Percentiles rank a stretch among this genome's conserved stretches.
Evolutionary conservation across 2,888 invertebrate genomes (phyloP).

Genomic region (Epicampocera succincta): DNA sequence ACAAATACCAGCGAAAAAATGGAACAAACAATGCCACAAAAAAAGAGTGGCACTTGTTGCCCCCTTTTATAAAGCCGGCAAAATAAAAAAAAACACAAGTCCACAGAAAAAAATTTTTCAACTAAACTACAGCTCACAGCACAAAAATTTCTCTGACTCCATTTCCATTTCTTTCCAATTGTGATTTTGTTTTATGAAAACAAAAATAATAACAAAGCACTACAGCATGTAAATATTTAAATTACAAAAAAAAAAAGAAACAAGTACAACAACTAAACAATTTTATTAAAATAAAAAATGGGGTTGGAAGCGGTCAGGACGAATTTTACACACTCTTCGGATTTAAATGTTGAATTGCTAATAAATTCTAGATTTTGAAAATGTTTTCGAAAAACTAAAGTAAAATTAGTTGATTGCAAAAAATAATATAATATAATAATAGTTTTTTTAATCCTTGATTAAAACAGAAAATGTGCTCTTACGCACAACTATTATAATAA

Average conservation of each 20-base stretch:
- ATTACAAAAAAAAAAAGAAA: conserved; percentile 36
- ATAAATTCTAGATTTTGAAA: too few relatives aligned
- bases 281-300: not conserved
- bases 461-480: too few relatives aligned
- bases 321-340: not conserved
- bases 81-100: conserved; percentile 45
- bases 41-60: conserved; percentile 58
- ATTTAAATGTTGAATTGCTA: too few relatives aligned
- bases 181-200: conserved; percentile 10
- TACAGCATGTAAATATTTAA: conserved; percentile 63
- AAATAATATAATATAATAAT: too few relatives aligned
- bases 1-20: conserved; percentile 9
- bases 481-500: too few relatives aligned
- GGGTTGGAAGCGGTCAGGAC: not conserved
- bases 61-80: conserved; percentile 45
- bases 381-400: too few relatives aligned
- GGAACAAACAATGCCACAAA: conserved; percentile 2
- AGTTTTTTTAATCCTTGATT: too few relatives aligned
- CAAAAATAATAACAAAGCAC: conserved; percentile 41
- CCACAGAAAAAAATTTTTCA: conserved; percentile 7
- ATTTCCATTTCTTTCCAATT: conserved; percentile 6
- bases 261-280: conserved; percentile 6
- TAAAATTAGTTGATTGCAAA: too few relatives aligned
- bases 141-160: conserved; percentile 28
- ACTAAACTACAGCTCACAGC: conserved; percentile 33